These are phyloP conservation scores for Sciurus niger DNA, from an alignment of 2,113 vertebrate species.

Conservation along the genomic window DNA sequence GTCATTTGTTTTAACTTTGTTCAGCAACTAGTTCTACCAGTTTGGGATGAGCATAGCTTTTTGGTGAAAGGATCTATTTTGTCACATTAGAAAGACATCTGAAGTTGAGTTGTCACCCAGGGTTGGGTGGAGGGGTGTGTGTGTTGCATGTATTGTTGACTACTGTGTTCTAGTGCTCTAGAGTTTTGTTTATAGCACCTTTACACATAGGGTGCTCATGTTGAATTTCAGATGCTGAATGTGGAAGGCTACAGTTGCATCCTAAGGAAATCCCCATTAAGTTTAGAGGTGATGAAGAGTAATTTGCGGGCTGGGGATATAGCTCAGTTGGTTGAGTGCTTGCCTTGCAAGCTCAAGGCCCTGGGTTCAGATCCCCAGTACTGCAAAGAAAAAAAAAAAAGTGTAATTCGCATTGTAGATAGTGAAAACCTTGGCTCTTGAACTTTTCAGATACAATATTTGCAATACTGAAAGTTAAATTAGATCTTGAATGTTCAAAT, in stretches of 20 bases:
- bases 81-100: constrained; percentile 35
- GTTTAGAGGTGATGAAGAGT: constrained; percentile 21
- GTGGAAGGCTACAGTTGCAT: constrained; percentile 21
- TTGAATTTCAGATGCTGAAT: neutral
- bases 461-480: constrained; percentile 36
- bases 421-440: constrained; percentile 20
- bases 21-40: constrained; percentile 45
- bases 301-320: neutral
- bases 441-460: constrained; percentile 6
- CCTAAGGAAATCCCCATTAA: neutral
- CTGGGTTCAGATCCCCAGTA: too few species aligned
- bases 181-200: neutral
- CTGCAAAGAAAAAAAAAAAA: neutral
- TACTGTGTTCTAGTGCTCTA: neutral
- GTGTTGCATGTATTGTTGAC: neutral
- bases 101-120: neutral
- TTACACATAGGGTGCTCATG: neutral
- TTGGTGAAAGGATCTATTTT: constrained; percentile 22
- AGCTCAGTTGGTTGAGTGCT: too few species aligned
- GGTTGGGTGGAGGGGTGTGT: neutral
- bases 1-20: constrained; percentile 49
- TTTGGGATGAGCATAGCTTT: constrained; percentile 55
- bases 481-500: constrained; percentile 2
- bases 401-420: neutral
- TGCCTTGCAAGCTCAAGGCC: too few species aligned